Conservation (phyloP, 2,113 vertebrate species). For the Gavia stellata region DNA sequence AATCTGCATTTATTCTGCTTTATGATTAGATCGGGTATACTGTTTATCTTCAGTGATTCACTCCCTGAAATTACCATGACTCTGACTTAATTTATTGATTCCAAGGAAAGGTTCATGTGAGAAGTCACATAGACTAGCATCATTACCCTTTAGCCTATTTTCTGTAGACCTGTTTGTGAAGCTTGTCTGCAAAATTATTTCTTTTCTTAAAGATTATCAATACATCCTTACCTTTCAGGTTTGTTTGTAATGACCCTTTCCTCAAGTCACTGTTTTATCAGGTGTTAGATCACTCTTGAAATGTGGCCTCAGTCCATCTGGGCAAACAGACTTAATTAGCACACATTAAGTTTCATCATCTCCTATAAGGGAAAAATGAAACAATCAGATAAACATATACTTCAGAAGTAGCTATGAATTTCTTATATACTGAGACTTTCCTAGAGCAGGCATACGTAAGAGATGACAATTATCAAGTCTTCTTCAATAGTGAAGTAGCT, state of each 20-base stretch:
- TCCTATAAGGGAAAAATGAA: not conserved
- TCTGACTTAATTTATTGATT: not conserved
- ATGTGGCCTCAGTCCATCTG: not conserved
- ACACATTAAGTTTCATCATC: not conserved
- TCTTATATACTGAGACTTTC: not conserved
- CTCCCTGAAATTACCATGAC: not conserved
- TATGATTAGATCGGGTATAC: not conserved
- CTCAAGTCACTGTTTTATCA: not conserved
- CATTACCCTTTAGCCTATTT: not conserved
- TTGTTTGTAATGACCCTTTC: not conserved
- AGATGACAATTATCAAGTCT: not conserved
- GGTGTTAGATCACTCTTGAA: not conserved
- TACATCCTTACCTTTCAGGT: not conserved
- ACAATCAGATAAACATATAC: not conserved
- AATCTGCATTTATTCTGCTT: not conserved
- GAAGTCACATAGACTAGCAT: not conserved
- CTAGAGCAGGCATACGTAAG: not conserved
- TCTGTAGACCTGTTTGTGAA: not conserved
- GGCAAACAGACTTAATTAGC: not conserved
- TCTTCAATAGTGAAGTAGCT: not conserved
- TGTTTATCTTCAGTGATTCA: not conserved
- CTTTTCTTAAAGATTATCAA: not conserved
- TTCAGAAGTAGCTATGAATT: not conserved
- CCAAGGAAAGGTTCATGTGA: not conserved
- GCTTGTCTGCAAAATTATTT: not conserved